phyloP scores from a whole-genome alignment of 2,113 vertebrate species.

The Pterocles orientalis region DNA sequence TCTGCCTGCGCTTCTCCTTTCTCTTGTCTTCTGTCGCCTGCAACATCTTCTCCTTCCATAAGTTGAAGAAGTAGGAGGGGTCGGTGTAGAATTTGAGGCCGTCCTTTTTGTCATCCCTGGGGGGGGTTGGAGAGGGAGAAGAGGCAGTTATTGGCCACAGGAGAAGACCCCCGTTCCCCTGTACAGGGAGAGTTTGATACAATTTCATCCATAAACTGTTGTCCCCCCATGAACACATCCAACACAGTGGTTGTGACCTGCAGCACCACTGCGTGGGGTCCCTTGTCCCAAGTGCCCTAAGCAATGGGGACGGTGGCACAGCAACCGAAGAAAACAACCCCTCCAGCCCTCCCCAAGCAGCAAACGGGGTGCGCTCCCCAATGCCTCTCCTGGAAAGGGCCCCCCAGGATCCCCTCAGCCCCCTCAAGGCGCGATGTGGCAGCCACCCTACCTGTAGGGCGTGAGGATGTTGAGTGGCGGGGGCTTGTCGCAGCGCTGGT shows the following conservation, averaged over 20 bases:
- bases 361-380: accelerated
- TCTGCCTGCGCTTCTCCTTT: conserved; percentile 92
- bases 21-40: conserved; percentile 94
- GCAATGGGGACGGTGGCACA: background rate
- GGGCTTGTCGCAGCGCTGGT: conserved; percentile 90
- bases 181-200: accelerated
- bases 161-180: background rate
- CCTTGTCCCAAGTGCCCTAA: accelerated
- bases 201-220: accelerated
- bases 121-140: background rate
- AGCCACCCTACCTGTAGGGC: conserved; percentile 80
- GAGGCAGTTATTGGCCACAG: background rate
- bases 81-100: conserved; percentile 93
- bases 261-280: background rate
- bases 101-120: conserved; percentile 91
- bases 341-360: background rate
- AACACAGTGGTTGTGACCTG: too few species aligned
- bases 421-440: accelerated
- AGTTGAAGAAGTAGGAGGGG: conserved; percentile 92
- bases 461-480: conserved; percentile 92
- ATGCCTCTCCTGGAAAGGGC: background rate
- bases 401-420: accelerated
- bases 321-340: background rate
- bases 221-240: background rate
- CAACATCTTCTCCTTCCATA: conserved; percentile 97